phyloP scores from a whole-genome alignment of 2,113 vertebrate genomes.

The Salvelinus alpinus region DNA sequence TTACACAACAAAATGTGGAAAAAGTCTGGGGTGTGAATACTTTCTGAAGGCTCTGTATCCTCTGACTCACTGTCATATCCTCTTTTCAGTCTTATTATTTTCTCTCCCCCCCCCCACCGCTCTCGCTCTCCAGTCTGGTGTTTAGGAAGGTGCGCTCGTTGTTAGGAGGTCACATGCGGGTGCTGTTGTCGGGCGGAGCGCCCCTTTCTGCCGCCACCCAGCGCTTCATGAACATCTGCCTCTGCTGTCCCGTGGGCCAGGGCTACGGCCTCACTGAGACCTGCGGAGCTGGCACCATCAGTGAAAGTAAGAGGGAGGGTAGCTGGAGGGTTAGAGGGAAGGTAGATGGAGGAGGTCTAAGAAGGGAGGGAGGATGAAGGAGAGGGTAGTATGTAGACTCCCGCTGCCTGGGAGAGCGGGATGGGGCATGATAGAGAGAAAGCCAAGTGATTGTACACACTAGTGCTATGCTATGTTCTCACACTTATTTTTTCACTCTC shows the following conservation, averaged over 20 bases:
- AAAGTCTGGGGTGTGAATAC: too few relatives aligned
- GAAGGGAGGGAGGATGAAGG: neutral
- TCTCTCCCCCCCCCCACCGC: neutral
- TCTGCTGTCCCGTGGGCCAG: conserved; percentile 96
- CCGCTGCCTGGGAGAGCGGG: too few relatives aligned
- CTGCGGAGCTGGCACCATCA: conserved; percentile 90
- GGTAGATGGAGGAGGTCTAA: neutral
- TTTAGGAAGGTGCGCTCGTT: conserved; percentile 89
- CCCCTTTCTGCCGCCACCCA: conserved; percentile 93
- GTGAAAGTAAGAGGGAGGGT: conserved; percentile 75
- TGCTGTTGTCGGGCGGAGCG: conserved; percentile 91
- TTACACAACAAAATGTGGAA: too few relatives aligned
- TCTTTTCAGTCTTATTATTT: neutral
- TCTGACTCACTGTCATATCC: neutral
- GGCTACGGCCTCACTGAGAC: conserved; percentile 96
- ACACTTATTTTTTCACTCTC: neutral
- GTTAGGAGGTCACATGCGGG: conserved; percentile 86
- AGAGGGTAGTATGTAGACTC: neutral
- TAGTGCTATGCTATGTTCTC: too few relatives aligned
- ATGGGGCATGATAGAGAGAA: too few relatives aligned
- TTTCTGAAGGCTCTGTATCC: neutral
- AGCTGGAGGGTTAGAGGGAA: neutral
- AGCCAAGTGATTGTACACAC: too few relatives aligned
- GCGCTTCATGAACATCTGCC: conserved; percentile 98
- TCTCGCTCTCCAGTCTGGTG: conserved; percentile 77